phyloP scores from a whole-genome alignment of 2,113 vertebrate species.

The Calidris pugnax region DNA sequence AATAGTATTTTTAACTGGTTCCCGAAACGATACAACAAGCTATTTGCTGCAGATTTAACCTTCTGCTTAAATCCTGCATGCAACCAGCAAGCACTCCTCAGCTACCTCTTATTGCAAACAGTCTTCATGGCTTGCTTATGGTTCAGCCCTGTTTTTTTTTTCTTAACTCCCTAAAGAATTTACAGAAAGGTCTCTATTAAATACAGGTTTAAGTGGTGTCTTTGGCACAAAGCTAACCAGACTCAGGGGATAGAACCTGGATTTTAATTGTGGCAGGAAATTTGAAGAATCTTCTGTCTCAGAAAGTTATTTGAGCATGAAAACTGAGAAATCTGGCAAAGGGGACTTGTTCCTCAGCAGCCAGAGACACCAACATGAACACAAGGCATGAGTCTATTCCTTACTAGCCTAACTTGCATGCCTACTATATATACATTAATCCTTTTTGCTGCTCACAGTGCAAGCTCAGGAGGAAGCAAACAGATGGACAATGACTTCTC shows the following conservation, averaged over 20 bases:
- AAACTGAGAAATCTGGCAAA: neutral
- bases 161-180: no score
- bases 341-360: neutral
- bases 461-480: neutral
- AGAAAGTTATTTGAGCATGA: neutral
- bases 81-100: no score
- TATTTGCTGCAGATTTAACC: neutral
- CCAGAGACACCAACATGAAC: neutral
- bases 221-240: neutral
- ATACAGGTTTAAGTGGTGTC: rapidly evolving
- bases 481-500: constrained; percentile 34
- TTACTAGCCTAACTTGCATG: neutral
- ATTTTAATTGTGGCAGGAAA: neutral
- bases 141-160: rapidly evolving
- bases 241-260: neutral
- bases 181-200: neutral
- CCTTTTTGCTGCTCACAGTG: neutral
- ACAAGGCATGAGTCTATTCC: neutral
- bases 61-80: neutral
- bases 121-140: rapidly evolving
- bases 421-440: neutral
- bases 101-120: neutral
- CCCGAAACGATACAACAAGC: rapidly evolving
- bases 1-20: rapidly evolving
- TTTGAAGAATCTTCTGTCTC: neutral